Percentiles rank a stretch among this genome's conserved stretches.
phyloP scores from a whole-genome alignment of 1,140 invertebrate genomes.

The Leguminivora glycinivorella region DNA sequence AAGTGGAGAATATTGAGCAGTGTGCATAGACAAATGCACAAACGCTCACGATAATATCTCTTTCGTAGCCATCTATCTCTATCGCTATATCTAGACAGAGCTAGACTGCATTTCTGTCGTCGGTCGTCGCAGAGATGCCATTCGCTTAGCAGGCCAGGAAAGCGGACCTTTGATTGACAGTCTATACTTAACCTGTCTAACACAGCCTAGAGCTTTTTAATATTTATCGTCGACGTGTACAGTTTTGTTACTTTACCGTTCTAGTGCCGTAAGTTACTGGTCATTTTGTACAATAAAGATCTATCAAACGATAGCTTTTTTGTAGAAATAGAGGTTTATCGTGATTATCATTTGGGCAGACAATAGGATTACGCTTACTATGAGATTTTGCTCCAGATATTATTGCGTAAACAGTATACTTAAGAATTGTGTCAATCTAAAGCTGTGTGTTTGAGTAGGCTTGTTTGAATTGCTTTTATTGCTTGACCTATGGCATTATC shows the following conservation, averaged over 20 bases:
- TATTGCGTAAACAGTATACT: not conserved
- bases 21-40: too few relatives aligned
- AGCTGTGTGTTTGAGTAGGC: not conserved
- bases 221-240: slow-evolving; percentile 59
- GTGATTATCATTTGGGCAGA: not conserved
- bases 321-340: slow-evolving; percentile 16
- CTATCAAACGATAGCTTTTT: slow-evolving; percentile 9
- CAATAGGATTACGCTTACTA: slow-evolving; percentile 16
- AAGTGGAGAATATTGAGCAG: too few relatives aligned
- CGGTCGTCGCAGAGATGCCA: too few relatives aligned
- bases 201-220: slow-evolving; percentile 19
- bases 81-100: too few relatives aligned
- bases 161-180: slow-evolving; percentile 36
- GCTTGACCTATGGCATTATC: too few relatives aligned
- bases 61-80: too few relatives aligned
- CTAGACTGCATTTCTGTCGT: too few relatives aligned
- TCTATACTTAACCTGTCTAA: slow-evolving; percentile 44
- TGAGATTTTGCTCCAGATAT: not conserved
- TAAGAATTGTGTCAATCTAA: not conserved
- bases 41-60: too few relatives aligned
- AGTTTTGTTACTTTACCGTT: slow-evolving; percentile 52
- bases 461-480: too few relatives aligned
- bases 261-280: slow-evolving; percentile 40
- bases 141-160: too few relatives aligned
- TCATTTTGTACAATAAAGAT: slow-evolving; percentile 42